Percentiles rank a stretch among this genome's conserved stretches.
These are phyloP conservation scores for Idris sp. DNA, from an alignment of 1,140 invertebrate genomes.

Conservation along the genomic window DNA sequence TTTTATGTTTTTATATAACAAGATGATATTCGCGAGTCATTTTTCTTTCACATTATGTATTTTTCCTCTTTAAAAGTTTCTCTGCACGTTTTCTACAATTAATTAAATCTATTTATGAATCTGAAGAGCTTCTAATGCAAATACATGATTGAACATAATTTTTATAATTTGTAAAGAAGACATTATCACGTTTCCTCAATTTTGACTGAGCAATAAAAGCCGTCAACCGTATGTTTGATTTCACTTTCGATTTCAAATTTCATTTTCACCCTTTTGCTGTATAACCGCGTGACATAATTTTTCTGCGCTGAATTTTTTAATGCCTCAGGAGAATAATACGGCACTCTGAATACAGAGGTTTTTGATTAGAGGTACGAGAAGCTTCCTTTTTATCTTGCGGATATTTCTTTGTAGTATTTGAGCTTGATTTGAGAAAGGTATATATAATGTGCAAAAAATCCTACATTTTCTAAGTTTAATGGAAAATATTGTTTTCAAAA, in stretches of 20 bases:
- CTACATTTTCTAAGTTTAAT: conserved; percentile 13
- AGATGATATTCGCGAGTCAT: conserved; percentile 15
- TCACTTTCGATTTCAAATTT: conserved; percentile 54
- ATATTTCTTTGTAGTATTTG: conserved; percentile 30
- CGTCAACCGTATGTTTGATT: conserved; percentile 32
- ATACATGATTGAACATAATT: conserved; percentile 32
- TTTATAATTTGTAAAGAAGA: conserved; percentile 9
- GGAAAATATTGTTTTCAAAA: conserved; percentile 34
- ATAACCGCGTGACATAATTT: conserved; percentile 54
- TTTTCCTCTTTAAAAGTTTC: conserved; percentile 19
- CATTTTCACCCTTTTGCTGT: conserved; percentile 46
- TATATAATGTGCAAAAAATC: conserved; percentile 1
- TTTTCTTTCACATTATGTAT: too few species aligned
- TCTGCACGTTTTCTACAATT: conserved; percentile 25
- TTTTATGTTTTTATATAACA: conserved; percentile 18
- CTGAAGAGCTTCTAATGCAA: conserved; percentile 6
- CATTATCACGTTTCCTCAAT: conserved; percentile 42
- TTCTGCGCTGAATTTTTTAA: conserved; percentile 37
- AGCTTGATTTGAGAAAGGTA: conserved; percentile 8
- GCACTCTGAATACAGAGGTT: too few species aligned
- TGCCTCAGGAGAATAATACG: too few species aligned
- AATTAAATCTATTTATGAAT: conserved; percentile 39
- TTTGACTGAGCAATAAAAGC: conserved; percentile 25
- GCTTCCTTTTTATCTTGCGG: too few species aligned
- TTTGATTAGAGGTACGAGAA: too few species aligned